These are phyloP conservation scores for Caenorhabditis brenneri DNA, from an alignment of 1,140 invertebrate genomes.

Conservation along the genomic window DNA sequence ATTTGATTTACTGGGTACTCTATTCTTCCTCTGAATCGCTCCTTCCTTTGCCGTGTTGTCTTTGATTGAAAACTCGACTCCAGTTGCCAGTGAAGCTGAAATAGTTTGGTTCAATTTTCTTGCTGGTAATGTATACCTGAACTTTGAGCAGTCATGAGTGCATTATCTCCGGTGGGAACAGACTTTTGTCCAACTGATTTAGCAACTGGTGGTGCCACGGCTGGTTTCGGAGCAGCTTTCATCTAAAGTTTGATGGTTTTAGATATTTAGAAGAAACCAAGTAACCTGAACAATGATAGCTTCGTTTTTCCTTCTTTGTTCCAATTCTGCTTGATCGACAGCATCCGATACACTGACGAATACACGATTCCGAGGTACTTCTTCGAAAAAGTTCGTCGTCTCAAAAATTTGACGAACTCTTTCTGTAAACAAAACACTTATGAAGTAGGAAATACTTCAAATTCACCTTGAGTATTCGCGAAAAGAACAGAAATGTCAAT, in stretches of 20 bases:
- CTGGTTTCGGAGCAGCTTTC: constrained; percentile 4
- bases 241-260: neutral
- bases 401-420: constrained; percentile 61
- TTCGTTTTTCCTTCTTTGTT: neutral
- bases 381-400: constrained; percentile 56
- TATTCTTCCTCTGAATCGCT: neutral
- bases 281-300: neutral
- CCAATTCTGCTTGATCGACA: constrained; percentile 49
- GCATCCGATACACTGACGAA: constrained; percentile 57
- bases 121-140: neutral
- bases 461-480: constrained; percentile 57
- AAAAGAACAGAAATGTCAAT: constrained; percentile 60
- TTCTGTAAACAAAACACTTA: constrained; percentile 50
- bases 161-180: neutral
- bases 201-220: neutral
- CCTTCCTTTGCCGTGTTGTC: constrained; percentile 5
- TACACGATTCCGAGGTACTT: constrained; percentile 56
- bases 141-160: neutral
- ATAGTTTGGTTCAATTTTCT: neutral
- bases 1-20: neutral
- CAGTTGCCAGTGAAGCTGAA: constrained; percentile 8
- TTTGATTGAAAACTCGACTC: neutral
- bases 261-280: neutral
- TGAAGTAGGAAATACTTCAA: neutral
- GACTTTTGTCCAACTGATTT: constrained; percentile 24